Evolutionary conservation across 2,888 invertebrate species (phyloP).

Genomic region (Euzophera pinguis): DNA sequence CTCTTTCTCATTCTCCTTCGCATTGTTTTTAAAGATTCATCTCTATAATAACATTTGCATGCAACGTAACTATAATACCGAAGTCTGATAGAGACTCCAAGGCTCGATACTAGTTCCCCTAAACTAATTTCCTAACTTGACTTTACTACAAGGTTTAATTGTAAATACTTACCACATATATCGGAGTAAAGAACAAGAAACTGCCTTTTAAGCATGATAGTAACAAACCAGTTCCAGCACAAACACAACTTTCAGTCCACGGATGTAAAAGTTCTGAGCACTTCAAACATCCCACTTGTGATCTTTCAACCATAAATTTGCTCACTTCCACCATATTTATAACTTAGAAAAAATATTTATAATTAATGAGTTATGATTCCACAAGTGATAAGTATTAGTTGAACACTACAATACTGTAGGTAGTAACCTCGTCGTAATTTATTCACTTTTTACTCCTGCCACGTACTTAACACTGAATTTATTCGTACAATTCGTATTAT

Average conservation of each 20-base stretch:
- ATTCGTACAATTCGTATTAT: background rate
- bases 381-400: no score
- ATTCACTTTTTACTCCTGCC: background rate
- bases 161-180: constrained; percentile 46
- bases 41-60: no score
- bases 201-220: constrained; percentile 40
- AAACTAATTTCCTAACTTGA: no score
- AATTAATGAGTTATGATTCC: no score
- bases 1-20: no score
- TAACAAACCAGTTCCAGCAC: constrained; percentile 45
- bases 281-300: constrained; percentile 27
- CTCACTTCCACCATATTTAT: constrained; percentile 63
- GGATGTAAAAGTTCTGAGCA: constrained; percentile 58
- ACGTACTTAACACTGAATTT: background rate
- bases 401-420: no score
- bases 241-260: constrained; percentile 49
- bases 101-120: no score
- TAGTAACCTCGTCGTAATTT: no score
- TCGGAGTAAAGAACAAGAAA: constrained; percentile 43
- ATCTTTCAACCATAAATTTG: constrained; percentile 44
- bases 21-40: no score
- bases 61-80: no score
- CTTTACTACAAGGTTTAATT: background rate
- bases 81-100: no score
- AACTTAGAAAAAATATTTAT: background rate